Evolutionary conservation across 2,888 invertebrate species (phyloP), one percentile per base, ranked within the genome.

Genomic region (Aporophyla lueneburgensis): DNA sequence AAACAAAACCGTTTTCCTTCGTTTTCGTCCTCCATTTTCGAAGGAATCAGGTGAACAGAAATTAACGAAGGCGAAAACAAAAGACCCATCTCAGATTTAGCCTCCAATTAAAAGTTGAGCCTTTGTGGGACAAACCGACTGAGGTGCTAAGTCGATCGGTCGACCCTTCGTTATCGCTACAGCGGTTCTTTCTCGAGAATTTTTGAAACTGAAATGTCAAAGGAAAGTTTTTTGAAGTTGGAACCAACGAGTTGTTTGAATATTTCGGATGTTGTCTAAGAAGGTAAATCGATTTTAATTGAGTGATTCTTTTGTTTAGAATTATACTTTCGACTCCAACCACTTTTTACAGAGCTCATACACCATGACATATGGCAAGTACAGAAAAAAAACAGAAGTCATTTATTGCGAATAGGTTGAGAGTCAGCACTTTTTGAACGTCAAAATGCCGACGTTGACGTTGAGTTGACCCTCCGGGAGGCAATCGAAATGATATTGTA

Each of bases 21-120:
- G 81, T 74, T 77, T 81, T 59, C 51, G 6, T 43, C 21, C 81
- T 51, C 81, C 40, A 74, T 56, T 81, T 74, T 76, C 53, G 62
- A 59, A 72, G 82, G 89, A 87, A 85, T 88, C 91, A 91, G 92
- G 91, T 91, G 91, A 83, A 83, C 87, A 83, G 83, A 83, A 89
- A 91, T 91, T 91, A 92, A 91, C 85, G 88, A 90, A 78, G 83
- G 75, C 66, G 86, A 80, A 89, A 91, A 91, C 91, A 92, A 91
- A 90, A 82, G 88, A 78, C 65, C 81, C 86, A 86, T 89, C 92
- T 91, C 91, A 88, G 90, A 88, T 91, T 91, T 89, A 85, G 87
- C 80, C 86, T 80, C 89, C 91, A 91, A 92, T 92, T 92, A 91
- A 92, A 92, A 92, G 91, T 91, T 92, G 85, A 83, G 80, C 87